Evolutionary conservation across 2,113 vertebrate genomes (phyloP).

Genomic region (Microtus oregoni): DNA sequence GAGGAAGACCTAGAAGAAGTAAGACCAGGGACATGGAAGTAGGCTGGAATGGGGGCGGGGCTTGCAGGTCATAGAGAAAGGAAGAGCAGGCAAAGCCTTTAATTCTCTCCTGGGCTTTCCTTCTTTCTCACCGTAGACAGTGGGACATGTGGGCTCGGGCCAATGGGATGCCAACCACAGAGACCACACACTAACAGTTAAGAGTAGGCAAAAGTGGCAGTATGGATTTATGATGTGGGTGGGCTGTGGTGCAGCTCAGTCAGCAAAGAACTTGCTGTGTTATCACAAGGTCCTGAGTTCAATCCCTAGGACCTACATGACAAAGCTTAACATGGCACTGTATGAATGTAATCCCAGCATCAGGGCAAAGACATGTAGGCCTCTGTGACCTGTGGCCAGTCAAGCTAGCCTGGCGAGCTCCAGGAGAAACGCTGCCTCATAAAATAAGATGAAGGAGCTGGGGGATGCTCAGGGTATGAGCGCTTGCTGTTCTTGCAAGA

Average conservation of each 20-base stretch:
- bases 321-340: not conserved
- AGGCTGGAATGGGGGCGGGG: rapidly evolving
- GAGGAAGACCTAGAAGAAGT: not conserved
- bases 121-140: not conserved
- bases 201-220: not conserved
- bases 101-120: not conserved
- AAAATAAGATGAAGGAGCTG: not conserved
- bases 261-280: not conserved
- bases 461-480: not conserved
- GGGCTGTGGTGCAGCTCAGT: not conserved
- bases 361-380: too few species aligned
- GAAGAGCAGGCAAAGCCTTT: not conserved
- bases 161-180: not conserved
- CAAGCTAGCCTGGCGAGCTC: not conserved
- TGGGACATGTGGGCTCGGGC: not conserved
- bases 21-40: not conserved
- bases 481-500: not conserved
- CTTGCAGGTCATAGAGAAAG: not conserved
- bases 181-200: not conserved
- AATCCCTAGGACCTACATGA: not conserved
- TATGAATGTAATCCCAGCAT: not conserved
- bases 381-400: not conserved
- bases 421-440: too few species aligned
- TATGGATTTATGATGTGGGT: not conserved
- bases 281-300: too few species aligned